Evolutionary conservation across 2,113 vertebrate genomes (phyloP), one percentile per base, ranked within the genome.

Genomic region (Protobothrops mucrosquamatus): DNA sequence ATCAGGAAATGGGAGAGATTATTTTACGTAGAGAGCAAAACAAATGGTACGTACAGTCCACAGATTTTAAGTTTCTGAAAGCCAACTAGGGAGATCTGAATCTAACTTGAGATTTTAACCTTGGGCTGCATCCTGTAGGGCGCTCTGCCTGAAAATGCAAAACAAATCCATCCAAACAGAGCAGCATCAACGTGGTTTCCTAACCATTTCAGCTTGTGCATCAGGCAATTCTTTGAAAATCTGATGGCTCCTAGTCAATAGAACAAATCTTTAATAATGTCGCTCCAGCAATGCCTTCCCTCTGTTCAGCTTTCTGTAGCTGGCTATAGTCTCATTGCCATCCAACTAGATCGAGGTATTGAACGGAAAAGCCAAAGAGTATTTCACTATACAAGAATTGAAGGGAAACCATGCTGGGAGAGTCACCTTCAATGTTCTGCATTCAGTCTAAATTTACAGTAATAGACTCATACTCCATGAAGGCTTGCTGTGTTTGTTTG

Each of bases 401-500:
- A 97, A 96, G 93, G 94, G 95, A 96, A 94, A 96, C 95, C 97
- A 95, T 2, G 95, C 97, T 97, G 97, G 94, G 97, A 96, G 91
- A 95, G 97, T 97, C 97, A 97, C 97, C 96, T 98, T 97, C 96
- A 95, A 54, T 95, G 94, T 92, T 85, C 94, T 94, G 96, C 92
- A 96, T 96, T 97, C 96, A 92, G 95, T 96, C 96, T 97, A 94
- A 98, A 98, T 97, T 97, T 97, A 96, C 97, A 95, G 96, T 97
- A 97, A 98, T 97, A 97, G 97, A 97, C 97, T 97, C 94, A 29
- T 96, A 93, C 97, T 98, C 92, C 1, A 95, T 94, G 96, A 96
- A 94, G 69, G 57, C 98, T 97, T 97, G 98, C 98, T 98, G 98
- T 96, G 98, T 98, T 98, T 98, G 98, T 98, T 98, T 98, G 98